These are phyloP conservation scores for Drosophila pseudoananassae DNA, from an alignment of 1,140 invertebrate genomes.

Conservation along the genomic window DNA sequence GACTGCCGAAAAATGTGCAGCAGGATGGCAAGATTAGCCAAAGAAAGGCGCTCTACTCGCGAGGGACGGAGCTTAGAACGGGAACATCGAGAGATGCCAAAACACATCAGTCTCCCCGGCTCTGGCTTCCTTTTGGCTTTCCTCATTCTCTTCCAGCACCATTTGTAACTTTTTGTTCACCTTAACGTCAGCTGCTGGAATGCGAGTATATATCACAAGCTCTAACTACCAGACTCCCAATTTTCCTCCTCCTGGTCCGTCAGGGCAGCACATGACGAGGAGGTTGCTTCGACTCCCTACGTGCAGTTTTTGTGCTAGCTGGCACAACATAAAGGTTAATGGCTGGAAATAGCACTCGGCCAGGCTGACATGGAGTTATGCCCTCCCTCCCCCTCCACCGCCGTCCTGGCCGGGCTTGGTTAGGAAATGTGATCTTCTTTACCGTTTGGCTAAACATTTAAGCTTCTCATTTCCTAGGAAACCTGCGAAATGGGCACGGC, in stretches of 20 bases:
- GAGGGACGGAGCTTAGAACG: neutral
- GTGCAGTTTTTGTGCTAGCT: constrained; percentile 47
- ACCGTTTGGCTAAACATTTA: constrained; percentile 78
- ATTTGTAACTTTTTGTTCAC: constrained; percentile 62
- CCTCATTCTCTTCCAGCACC: constrained; percentile 31
- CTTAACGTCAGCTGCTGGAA: constrained; percentile 47
- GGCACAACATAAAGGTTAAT: constrained; percentile 75
- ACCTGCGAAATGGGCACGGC: constrained; percentile 67
- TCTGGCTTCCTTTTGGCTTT: constrained; percentile 14
- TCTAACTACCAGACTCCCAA: constrained; percentile 26
- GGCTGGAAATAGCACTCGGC: constrained; percentile 60
- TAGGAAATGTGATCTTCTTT: constrained; percentile 73
- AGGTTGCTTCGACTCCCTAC: constrained; percentile 39
- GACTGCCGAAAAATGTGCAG: constrained; percentile 33
- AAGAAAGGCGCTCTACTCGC: constrained; percentile 15
- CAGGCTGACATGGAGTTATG: constrained; percentile 10
- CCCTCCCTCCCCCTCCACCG: neutral
- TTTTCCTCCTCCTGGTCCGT: constrained; percentile 24
- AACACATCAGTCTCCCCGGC: constrained; percentile 34
- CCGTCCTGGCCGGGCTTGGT: constrained; percentile 18
- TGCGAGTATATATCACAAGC: constrained; percentile 78
- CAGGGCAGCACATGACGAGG: constrained; percentile 12
- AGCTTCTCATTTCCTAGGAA: constrained; percentile 80
- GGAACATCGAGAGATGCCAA: constrained; percentile 23
- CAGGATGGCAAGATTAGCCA: constrained; percentile 33